Base-by-base conservation (phyloP, 23 tunicate genomes). In the Styela clava region DNA sequence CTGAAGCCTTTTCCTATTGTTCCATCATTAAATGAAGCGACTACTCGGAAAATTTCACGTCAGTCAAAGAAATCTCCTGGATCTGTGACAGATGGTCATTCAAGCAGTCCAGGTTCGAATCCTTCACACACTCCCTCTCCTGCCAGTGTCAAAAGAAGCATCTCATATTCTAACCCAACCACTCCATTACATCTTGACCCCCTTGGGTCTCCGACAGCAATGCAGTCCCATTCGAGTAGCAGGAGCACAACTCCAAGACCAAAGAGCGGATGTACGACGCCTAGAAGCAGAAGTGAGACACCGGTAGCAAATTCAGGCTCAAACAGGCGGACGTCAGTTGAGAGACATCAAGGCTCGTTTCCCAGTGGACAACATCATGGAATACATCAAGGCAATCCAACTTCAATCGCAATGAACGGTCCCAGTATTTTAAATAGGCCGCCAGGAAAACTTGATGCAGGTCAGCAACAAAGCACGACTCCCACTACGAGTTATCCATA, bases 11-110 rank as follows among this genome's bases (percentile, higher is more conserved):
- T 28, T 21, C 30, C 65, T 27, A 27, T 56, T 25, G 32, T 33
- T 56, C 27, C 81, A 56, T 26, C 27, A 20, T 7, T 24, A 24
- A 23, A 25, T 27, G 81, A 76, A 1, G 30, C 81, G 21, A 25
- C 64, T 9, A 29, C 16, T 27, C 69, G 37, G 44, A 76, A 76
- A 29, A 65, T 65, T 24, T 85, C 89, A 35, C 33, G 33, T 19
- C 84, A 31, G 69, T 77, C 86, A 22, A 64, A 69, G 36, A 91
- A 91, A 56, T 91, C 97, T 3, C 97, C 97, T 18, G 90, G 81
- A 16, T 85, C 97, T 22, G 88, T 86, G 18, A 52, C 74, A 9
- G 97, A 91, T 23, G 73, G 87, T 35, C 26, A 26, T 35, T 82
- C 90, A 19, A 82, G 88, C 23, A 88, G 94, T 63, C 97, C 97